These are phyloP conservation scores for Globicephala melas DNA, from an alignment of 2,113 vertebrate genomes.

Conservation along the genomic window DNA sequence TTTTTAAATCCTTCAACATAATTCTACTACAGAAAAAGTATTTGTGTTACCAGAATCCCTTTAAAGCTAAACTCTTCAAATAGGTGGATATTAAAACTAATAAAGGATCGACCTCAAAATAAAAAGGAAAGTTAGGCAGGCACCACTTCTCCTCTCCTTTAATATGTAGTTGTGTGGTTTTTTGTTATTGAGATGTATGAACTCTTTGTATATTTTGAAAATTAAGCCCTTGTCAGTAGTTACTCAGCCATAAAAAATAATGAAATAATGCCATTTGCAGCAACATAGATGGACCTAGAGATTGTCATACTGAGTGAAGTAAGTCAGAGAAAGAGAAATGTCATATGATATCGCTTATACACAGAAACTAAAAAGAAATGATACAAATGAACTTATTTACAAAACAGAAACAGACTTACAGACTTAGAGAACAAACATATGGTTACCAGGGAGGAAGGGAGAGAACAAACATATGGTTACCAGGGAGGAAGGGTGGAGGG, in stretches of 20 bases:
- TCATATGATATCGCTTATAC: not conserved
- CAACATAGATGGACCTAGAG: not conserved
- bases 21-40: slow-evolving; percentile 13
- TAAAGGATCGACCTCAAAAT: not conserved
- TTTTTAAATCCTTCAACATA: not conserved
- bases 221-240: not conserved
- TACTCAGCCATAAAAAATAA: not conserved
- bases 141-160: not conserved
- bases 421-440: not conserved
- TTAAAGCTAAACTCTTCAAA: slow-evolving; percentile 25
- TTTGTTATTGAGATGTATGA: not conserved
- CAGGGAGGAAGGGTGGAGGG: not conserved
- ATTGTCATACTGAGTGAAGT: not conserved
- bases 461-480: not conserved
- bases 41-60: slow-evolving; percentile 15
- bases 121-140: not conserved
- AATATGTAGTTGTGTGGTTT: not conserved
- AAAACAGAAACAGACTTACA: not conserved
- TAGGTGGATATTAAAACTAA: slow-evolving; percentile 16
- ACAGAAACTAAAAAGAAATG: not conserved
- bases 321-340: not conserved
- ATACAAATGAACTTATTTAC: not conserved
- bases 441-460: not conserved
- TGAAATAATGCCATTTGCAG: not conserved
- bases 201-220: not conserved